Base-by-base conservation (phyloP, 2,797 vertebrate genomes). In the Microctenopoma stevenorrisi region DNA sequence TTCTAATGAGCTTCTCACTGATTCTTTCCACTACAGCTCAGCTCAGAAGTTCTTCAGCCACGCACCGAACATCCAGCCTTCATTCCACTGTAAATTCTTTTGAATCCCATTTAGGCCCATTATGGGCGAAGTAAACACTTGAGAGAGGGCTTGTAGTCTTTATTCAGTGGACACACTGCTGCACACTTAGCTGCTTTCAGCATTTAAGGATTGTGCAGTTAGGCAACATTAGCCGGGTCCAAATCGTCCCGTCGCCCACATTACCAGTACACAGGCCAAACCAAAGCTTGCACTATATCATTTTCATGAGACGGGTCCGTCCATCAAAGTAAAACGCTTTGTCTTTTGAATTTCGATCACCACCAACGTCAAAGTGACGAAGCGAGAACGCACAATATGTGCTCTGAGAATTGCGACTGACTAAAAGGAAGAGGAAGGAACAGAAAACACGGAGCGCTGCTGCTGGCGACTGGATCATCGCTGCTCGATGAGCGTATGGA, bases 71-170 rank as follows among this genome's bases (percentile, higher is more conserved):
- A 79, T 78, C 64, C 60, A 81, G 69, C 50, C 74, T 72, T 85
- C 79, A 87, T 89, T 90, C 80, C 84, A 83, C 71, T 65, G 81
- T 84, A 71, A 81, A 90, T 90, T 89, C 85, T 78, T 85, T 38
- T 1, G 37, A 38, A 18, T 79, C 79, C 81, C 68, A 35, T 78
- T 79, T 70, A 5, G 61, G 64, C 60, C 42, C 30, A 55, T 38
- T 12, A 28, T 64, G 66, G 28, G 53, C 33, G 62, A 46, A 68
- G 63, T 75, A 55, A 84, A 85, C 72, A 74, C 61, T 58, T 55
- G 58, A 62, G 68, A 60, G 28, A 70, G n/a, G 35, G 58, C n/a
- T 60, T 67, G 54, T 4, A 55, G 37, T 6, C 46, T 47, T 51
- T 38, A 76, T 22, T 16, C 22, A 18, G 4, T 2, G 10, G 5